phyloP scores from a whole-genome alignment of 2,113 vertebrate species.

The Caracal caracal region DNA sequence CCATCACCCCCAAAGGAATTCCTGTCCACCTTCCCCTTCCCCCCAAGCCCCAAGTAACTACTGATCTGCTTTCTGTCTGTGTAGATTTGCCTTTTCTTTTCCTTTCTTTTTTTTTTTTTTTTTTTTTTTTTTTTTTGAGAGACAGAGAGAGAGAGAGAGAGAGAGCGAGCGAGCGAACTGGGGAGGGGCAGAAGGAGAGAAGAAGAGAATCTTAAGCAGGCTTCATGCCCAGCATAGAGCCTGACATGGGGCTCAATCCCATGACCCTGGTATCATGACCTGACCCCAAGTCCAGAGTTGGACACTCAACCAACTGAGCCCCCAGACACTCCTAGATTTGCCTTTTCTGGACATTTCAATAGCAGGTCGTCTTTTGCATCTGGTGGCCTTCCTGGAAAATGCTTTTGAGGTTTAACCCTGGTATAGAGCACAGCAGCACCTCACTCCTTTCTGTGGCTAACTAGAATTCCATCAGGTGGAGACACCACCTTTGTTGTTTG shows the following conservation, averaged over 20 bases:
- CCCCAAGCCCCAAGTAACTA: background rate
- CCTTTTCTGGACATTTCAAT: background rate
- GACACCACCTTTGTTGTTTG: background rate
- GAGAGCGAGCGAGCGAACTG: background rate
- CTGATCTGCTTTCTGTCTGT: background rate
- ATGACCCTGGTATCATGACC: background rate
- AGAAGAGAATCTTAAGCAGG: background rate
- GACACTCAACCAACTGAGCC: background rate
- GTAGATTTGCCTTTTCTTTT: background rate
- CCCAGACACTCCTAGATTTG: background rate
- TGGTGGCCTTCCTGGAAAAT: background rate
- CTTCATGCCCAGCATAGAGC: background rate
- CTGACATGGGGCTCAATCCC: background rate
- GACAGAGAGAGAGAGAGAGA: background rate
- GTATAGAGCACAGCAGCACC: background rate
- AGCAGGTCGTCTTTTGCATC: background rate
- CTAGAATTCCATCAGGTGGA: background rate
- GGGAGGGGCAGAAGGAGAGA: background rate
- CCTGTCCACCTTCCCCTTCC: background rate
- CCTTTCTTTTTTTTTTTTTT: background rate
- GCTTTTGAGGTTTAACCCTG: background rate
- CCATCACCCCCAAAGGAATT: background rate
- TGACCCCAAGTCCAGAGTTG: background rate
- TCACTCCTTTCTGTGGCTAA: background rate
- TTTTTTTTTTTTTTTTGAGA: no score